These are phyloP conservation scores for Dicaeum eximium DNA, from an alignment of 2,113 vertebrate genomes.

Conservation along the genomic window DNA sequence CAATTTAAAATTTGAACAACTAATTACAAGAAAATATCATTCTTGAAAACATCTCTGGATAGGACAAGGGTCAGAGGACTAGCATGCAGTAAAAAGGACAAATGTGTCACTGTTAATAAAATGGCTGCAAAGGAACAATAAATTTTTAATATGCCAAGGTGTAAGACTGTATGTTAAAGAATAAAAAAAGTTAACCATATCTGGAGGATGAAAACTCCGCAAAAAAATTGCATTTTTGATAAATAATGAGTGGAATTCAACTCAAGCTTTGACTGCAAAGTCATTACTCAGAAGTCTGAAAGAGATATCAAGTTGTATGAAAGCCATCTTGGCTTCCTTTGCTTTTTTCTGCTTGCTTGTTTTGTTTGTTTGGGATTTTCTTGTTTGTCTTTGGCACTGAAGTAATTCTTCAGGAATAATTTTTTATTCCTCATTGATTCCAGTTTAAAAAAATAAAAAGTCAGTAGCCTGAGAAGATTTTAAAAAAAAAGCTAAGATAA, in stretches of 20 bases:
- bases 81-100: neutral
- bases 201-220: neutral
- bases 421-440: neutral
- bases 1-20: neutral
- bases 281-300: neutral
- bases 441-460: neutral
- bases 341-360: neutral
- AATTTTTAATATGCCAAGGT: neutral
- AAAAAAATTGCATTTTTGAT: neutral
- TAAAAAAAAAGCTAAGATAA: neutral
- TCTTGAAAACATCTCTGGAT: neutral
- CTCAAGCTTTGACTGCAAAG: accelerated
- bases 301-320: neutral
- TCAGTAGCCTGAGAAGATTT: neutral
- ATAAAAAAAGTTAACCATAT: neutral
- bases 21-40: neutral
- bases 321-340: neutral
- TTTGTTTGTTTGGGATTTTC: neutral
- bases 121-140: neutral
- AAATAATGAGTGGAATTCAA: neutral
- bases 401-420: neutral
- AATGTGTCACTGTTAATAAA: neutral
- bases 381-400: neutral
- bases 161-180: neutral
- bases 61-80: neutral